Percentiles rank a stretch among this genome's conserved stretches.
phyloP scores from a whole-genome alignment of 2,888 invertebrate species.

The Incurvaria masculella region DNA sequence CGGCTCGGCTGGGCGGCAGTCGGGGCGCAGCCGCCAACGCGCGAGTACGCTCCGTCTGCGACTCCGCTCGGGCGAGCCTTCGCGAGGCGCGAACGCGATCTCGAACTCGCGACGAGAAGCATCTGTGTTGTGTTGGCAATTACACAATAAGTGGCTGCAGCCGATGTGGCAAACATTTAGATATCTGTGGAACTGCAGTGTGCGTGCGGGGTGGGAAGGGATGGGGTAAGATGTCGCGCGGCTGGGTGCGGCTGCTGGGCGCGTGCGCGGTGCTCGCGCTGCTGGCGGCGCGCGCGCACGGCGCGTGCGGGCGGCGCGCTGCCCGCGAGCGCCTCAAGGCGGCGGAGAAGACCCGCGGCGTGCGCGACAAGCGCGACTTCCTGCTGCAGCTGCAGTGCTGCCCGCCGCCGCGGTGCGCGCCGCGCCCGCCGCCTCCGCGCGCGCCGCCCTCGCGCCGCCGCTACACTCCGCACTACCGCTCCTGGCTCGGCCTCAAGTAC shows the following conservation, averaged over 20 bases:
- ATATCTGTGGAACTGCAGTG: too few relatives aligned
- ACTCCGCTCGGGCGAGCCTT: slow-evolving; percentile 1
- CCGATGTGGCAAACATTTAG: too few relatives aligned
- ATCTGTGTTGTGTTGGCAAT: too few relatives aligned
- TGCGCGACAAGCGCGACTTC: slow-evolving; percentile 43
- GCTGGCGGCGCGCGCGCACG: slow-evolving; percentile 22
- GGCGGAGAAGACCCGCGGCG: slow-evolving; percentile 44
- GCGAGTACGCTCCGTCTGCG: slow-evolving; percentile 16
- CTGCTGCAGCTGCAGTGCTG: slow-evolving; percentile 30
- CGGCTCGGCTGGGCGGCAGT: slow-evolving; percentile 20
- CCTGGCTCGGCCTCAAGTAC: slow-evolving; percentile 45
- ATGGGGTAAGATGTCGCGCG: slow-evolving; percentile 10
- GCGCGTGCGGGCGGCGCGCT: slow-evolving; percentile 39
- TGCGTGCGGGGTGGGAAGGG: too few relatives aligned
- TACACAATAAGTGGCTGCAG: too few relatives aligned
- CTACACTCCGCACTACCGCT: slow-evolving; percentile 45
- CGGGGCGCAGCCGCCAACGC: slow-evolving; percentile 24
- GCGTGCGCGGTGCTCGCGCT: slow-evolving; percentile 18
- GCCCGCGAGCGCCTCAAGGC: slow-evolving; percentile 46
- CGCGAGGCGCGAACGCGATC: not conserved
- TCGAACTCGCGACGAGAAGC: not conserved
- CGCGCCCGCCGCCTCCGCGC: slow-evolving; percentile 25
- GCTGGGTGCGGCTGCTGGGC: slow-evolving; percentile 14
- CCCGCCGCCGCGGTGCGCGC: slow-evolving; percentile 26
- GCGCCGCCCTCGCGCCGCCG: slow-evolving; percentile 16